phyloP scores from a whole-genome alignment of 1,140 invertebrate genomes.

The Gryon sp. region DNA sequence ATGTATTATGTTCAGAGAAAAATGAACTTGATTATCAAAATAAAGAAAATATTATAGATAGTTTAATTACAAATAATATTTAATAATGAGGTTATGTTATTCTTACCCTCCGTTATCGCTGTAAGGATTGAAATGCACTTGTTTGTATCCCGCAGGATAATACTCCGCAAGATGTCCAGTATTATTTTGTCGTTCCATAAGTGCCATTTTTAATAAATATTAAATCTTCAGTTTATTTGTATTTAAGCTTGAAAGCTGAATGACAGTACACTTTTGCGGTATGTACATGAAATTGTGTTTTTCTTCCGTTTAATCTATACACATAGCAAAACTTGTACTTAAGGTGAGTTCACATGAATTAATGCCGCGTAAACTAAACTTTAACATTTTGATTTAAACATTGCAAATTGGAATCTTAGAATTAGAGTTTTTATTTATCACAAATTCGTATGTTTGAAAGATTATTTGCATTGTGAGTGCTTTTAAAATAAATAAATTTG shows the following conservation, averaged over 20 bases:
- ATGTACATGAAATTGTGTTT: neutral
- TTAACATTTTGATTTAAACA: too few species aligned
- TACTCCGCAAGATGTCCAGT: slow-evolving; percentile 85
- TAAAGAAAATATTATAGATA: too few species aligned
- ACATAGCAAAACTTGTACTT: neutral
- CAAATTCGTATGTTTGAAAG: too few species aligned
- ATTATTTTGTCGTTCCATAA: slow-evolving; percentile 30
- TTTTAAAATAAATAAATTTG: too few species aligned
- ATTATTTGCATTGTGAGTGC: too few species aligned
- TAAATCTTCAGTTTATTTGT: neutral
- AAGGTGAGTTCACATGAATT: neutral
- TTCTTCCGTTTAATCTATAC: too few species aligned
- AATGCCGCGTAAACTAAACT: too few species aligned
- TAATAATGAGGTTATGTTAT: slow-evolving; percentile 29
- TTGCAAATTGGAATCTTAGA: too few species aligned
- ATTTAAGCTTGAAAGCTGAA: neutral
- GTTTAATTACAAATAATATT: too few species aligned
- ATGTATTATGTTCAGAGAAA: too few species aligned
- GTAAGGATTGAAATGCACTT: slow-evolving; percentile 86
- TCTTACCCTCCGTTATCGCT: slow-evolving; percentile 88
- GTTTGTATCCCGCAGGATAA: slow-evolving; percentile 81
- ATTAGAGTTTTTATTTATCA: too few species aligned
- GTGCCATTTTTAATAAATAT: slow-evolving; percentile 61
- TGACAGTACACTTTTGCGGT: slow-evolving; percentile 37
- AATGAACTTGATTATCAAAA: too few species aligned